These are phyloP conservation scores for Chunga burmeisteri DNA, from an alignment of 2,113 vertebrate genomes.

Conservation along the genomic window DNA sequence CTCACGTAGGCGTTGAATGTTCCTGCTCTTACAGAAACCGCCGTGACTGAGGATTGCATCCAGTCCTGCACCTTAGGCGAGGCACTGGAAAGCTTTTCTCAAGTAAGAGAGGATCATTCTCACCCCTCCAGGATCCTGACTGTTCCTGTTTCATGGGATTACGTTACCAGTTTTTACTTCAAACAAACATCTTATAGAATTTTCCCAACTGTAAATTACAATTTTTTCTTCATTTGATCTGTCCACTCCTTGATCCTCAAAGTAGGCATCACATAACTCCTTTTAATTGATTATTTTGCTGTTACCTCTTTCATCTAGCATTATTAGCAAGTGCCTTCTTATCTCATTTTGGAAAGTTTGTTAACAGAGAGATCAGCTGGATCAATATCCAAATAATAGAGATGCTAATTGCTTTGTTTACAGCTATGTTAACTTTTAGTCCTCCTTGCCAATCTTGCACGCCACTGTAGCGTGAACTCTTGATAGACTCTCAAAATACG, in stretches of 20 bases:
- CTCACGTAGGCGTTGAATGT: accelerated
- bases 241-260: conserved; percentile 18
- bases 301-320: conserved; percentile 45
- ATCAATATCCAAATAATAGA: conserved; percentile 58
- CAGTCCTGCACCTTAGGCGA: not conserved
- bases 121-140: not conserved
- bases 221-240: conserved; percentile 11
- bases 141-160: not conserved
- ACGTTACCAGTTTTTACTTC: not conserved
- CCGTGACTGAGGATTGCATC: not conserved
- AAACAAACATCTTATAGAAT: not conserved
- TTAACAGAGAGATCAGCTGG: conserved; percentile 40
- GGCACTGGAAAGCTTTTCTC: not conserved
- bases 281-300: conserved; percentile 52
- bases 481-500: not conserved
- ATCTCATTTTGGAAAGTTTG: conserved; percentile 22
- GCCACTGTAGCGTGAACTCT: accelerated
- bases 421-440: not conserved
- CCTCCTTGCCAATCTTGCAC: not conserved
- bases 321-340: not conserved
- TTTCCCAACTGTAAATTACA: not conserved
- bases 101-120: not conserved
- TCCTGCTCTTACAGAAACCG: not conserved
- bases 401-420: conserved; percentile 65
- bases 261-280: not conserved